A percentile compares a stretch with the other conserved stretches of the same genome.
phyloP scores from a whole-genome alignment of 2,888 invertebrate species.

The Dryococelus australis region DNA sequence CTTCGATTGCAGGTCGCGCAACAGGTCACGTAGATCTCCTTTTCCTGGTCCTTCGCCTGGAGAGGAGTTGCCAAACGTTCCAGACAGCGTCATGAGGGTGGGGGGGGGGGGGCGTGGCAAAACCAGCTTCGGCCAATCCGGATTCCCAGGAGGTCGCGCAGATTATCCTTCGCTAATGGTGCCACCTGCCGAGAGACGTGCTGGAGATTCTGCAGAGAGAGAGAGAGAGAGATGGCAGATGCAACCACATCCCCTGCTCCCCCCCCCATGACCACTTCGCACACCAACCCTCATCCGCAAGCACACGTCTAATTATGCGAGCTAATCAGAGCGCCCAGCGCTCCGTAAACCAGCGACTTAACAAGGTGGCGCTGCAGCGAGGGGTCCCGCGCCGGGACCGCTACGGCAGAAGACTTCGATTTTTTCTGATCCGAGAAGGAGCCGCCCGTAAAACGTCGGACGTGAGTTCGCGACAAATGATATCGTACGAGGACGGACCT shows the following conservation, averaged over 20 bases:
- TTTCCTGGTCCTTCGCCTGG: no score
- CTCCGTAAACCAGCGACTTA: not conserved
- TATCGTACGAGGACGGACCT: no score
- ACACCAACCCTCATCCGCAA: not conserved
- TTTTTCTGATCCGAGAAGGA: no score
- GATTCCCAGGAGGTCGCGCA: not conserved
- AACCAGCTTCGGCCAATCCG: not conserved
- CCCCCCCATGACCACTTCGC: not conserved
- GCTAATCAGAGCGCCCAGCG: not conserved
- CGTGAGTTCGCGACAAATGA: no score
- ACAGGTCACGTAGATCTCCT: no score
- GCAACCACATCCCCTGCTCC: not conserved
- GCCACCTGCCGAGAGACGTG: not conserved
- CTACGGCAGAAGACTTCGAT: no score
- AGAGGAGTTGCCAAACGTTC: no score
- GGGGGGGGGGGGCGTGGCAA: not conserved
- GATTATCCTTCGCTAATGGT: not conserved
- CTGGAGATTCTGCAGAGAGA: not conserved
- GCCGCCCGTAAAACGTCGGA: no score
- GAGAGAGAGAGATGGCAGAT: not conserved
- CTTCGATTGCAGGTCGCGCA: no score
- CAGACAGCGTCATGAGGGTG: not conserved
- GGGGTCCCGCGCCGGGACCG: no score
- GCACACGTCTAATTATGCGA: slow-evolving; percentile 16
- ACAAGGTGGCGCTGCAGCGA: not conserved